Percentiles rank a stretch among this genome's conserved stretches.
phyloP scores from a whole-genome alignment of 2,797 vertebrate genomes.

The Hybognathus amarus region DNA sequence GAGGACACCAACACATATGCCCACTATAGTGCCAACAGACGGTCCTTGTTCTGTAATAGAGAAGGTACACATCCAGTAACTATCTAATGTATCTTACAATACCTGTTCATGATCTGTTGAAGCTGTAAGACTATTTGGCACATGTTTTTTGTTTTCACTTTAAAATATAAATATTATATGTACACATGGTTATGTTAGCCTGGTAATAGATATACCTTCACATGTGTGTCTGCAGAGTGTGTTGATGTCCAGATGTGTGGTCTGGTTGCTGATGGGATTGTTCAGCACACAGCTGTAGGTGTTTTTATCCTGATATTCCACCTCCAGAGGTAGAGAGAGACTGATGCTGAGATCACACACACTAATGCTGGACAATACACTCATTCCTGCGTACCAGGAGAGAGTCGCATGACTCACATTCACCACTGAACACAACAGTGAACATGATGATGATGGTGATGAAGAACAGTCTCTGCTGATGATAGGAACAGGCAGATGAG shows the following conservation, averaged over 20 bases:
- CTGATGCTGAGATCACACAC: no score
- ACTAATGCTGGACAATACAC: no score
- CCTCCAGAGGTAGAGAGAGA: no score
- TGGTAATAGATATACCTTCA: background rate
- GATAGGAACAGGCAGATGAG: background rate
- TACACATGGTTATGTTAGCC: background rate
- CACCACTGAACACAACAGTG: no score
- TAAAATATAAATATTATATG: background rate
- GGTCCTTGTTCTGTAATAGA: background rate
- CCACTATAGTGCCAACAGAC: background rate
- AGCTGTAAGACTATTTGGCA: background rate
- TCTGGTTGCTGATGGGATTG: constrained; percentile 7
- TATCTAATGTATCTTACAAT: no score
- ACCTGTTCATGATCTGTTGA: background rate
- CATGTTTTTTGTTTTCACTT: background rate
- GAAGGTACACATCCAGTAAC: background rate
- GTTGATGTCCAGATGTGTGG: background rate
- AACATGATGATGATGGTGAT: no score
- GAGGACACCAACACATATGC: background rate
- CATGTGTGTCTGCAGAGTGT: background rate
- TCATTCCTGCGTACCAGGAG: no score
- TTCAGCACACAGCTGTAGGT: no score
- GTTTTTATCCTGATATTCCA: no score
- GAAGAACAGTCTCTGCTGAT: background rate
- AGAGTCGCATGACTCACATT: no score